Conservation (phyloP, 2,113 vertebrate genomes). For the Tenebrosternarchus preto region DNA sequence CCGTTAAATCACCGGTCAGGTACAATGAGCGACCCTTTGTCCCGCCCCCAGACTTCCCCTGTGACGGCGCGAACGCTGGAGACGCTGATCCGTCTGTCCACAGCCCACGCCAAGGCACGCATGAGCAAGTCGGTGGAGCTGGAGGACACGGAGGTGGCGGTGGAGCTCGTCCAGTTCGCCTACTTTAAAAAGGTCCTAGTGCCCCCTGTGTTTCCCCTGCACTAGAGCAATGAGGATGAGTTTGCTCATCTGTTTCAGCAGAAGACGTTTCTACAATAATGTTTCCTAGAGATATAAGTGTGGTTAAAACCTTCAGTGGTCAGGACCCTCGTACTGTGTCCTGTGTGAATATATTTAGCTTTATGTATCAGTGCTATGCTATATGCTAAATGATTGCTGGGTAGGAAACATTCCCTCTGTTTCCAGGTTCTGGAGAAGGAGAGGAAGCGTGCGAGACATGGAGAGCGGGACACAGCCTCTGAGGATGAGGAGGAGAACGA, state of each 20-base stretch:
- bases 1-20: not conserved
- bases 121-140: conserved; percentile 91
- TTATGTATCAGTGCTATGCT: not conserved
- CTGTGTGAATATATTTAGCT: no score
- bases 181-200: conserved; percentile 94
- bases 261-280: no score
- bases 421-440: conserved; percentile 92
- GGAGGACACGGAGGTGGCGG: conserved; percentile 87
- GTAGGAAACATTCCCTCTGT: not conserved
- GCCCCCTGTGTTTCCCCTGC: not conserved
- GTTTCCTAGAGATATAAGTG: no score
- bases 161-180: conserved; percentile 94
- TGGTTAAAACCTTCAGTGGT: no score
- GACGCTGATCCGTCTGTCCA: conserved; percentile 94
- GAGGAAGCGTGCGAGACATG: conserved; percentile 82
- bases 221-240: no score
- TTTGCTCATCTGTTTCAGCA: not conserved
- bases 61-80: conserved; percentile 92
- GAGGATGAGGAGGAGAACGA: conserved; percentile 81
- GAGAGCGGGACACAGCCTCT: conserved; percentile 67
- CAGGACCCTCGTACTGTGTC: no score
- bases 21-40: not conserved
- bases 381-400: not conserved
- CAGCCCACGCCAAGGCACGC: conserved; percentile 92
- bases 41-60: conserved; percentile 83